Base-by-base conservation (phyloP, 2,888 invertebrate genomes). In the Ceratothoa steindachneri region DNA sequence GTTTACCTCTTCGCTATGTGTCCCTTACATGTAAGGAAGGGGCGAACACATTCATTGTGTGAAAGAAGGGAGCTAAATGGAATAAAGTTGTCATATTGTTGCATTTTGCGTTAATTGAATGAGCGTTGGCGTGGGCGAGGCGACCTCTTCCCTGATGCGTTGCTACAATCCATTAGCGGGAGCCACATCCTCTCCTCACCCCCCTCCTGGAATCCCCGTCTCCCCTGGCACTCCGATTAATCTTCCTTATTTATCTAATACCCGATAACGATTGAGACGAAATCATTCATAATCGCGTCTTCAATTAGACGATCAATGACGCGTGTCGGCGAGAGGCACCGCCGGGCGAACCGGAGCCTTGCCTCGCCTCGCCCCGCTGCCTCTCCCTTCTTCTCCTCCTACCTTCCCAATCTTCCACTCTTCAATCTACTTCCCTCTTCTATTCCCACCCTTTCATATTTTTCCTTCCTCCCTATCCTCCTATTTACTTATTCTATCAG, bases 21-120 rank as follows among this genome's bases (percentile, higher is more conserved):
- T 31, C 22, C 65, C 24, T 51, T 27, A 71, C 30, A 71, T 66
- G 41, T 65, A 71, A 27, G n/a, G 66, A 41, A n/a, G n/a, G n/a
- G n/a, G n/a, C n/a, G n/a, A n/a, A n/a, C n/a, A n/a, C n/a, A n/a
- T n/a, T n/a, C n/a, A n/a, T n/a, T n/a, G n/a, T n/a, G n/a, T n/a
- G n/a, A n/a, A n/a, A n/a, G n/a, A n/a, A n/a, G n/a, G n/a, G n/a
- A n/a, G n/a, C n/a, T n/a, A 71, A 41, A 71, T 66, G n/a, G 27
- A 1, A 30, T 9, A 30, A 19, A 67, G 4, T 28, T 60, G 29
- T 60, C 53, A 29, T 55, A n/a, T 15, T 52, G n/a, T 60, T 60
- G 24, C 60, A 60, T 60, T 41, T 60, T 24, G 60, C n/a, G 60
- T 24, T 60, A 60, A 60, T 60, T 15, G 22, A 60, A 60, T 60